A percentile compares a stretch with the other conserved stretches of the same genome.
Evolutionary conservation across 2,888 invertebrate genomes (phyloP).

Genomic region (Magallana nippona): DNA sequence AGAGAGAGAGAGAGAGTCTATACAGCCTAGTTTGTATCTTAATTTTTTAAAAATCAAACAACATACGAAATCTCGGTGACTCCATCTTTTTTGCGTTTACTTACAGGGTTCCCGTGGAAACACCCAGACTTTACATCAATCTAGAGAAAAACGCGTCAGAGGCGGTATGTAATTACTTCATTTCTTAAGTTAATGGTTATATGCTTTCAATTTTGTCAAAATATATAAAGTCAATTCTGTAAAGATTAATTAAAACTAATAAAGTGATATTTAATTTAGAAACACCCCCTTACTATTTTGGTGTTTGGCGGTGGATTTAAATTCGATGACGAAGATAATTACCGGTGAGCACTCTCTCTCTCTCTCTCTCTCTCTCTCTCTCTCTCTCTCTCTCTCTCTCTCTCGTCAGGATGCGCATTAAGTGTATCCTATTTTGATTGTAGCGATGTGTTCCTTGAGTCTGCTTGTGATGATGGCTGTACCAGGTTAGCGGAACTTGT

Average conservation of each 20-base stretch:
- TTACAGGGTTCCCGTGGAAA: conserved; percentile 85
- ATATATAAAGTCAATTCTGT: no score
- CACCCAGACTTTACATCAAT: conserved; percentile 92
- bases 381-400: no score
- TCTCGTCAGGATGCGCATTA: background rate
- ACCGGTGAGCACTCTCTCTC: conserved; percentile 68
- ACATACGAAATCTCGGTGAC: no score
- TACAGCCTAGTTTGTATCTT: no score
- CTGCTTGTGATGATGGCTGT: conserved; percentile 80
- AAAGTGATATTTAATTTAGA: conserved; percentile 32
- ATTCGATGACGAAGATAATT: conserved; percentile 85
- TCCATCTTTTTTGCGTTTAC: background rate
- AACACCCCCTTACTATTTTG: conserved; percentile 60
- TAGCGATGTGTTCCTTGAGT: conserved; percentile 80
- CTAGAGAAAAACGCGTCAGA: conserved; percentile 82
- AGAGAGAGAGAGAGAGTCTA: no score
- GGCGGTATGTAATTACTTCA: conserved; percentile 44
- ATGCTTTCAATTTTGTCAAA: background rate
- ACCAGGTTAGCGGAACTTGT: conserved; percentile 76
- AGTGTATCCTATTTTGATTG: conserved; percentile 20
- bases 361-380: no score
- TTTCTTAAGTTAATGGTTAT: background rate
- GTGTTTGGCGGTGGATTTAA: conserved; percentile 68
- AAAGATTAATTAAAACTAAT: no score
- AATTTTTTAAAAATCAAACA: no score